Percentiles rank a stretch among this genome's conserved stretches.
Evolutionary conservation across 2,888 invertebrate species (phyloP).

Genomic region (Nephrotoma guestfalica): DNA sequence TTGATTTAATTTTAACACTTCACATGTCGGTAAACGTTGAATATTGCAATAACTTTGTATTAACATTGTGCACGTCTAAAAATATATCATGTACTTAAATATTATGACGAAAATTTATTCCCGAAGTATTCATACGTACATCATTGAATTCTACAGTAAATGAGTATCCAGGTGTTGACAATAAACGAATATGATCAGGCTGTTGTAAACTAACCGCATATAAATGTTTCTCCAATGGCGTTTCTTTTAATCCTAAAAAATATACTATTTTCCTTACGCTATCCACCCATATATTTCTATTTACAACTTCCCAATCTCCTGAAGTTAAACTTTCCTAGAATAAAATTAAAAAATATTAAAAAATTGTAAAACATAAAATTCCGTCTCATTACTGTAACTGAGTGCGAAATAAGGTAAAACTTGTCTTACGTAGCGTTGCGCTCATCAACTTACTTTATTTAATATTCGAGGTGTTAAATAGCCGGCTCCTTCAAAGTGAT

Average conservation of each 20-base stretch:
- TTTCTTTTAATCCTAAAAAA: slow-evolving; percentile 80
- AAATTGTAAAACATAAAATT: not conserved
- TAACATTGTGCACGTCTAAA: slow-evolving; percentile 61
- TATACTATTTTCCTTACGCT: slow-evolving; percentile 63
- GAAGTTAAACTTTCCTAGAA: slow-evolving; percentile 54
- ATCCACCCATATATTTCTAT: slow-evolving; percentile 80
- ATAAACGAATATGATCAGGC: slow-evolving; percentile 55
- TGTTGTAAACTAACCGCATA: slow-evolving; percentile 65
- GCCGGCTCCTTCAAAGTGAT: slow-evolving; percentile 20
- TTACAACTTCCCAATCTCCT: slow-evolving; percentile 90
- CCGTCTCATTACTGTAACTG: not conserved
- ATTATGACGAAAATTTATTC: slow-evolving; percentile 4
- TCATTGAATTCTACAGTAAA: slow-evolving; percentile 70
- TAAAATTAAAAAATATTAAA: slow-evolving; percentile 19
- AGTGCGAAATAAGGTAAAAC: not conserved
- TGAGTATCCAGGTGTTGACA: slow-evolving; percentile 74
- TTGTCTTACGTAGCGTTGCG: not conserved
- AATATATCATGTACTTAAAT: slow-evolving; percentile 10
- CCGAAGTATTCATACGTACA: slow-evolving; percentile 31
- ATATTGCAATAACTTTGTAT: slow-evolving; percentile 76
- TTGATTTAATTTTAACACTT: slow-evolving; percentile 56
- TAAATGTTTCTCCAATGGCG: slow-evolving; percentile 83
- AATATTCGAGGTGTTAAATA: slow-evolving; percentile 43
- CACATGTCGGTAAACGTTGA: slow-evolving; percentile 62
- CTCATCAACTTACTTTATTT: slow-evolving; percentile 35